These are phyloP conservation scores for Zaprionus lachaisei DNA, from an alignment of 1,140 invertebrate genomes.

Conservation along the genomic window DNA sequence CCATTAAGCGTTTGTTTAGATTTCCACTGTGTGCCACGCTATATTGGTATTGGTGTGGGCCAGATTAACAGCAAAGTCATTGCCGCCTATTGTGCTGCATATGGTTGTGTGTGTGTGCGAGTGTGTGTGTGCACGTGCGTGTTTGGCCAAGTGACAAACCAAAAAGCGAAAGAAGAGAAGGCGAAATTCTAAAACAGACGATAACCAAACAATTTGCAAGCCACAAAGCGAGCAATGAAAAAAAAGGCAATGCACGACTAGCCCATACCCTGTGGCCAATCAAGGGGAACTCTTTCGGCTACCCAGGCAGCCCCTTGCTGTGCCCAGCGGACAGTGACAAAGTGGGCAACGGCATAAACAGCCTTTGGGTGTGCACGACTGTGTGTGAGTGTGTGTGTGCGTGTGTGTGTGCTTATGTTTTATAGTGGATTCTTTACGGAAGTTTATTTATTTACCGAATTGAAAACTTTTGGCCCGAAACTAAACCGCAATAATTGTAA, in stretches of 20 bases:
- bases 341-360: background rate
- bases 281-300: background rate
- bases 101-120: background rate
- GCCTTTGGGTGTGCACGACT: background rate
- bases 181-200: constrained; percentile 26
- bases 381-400: background rate
- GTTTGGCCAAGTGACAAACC: constrained; percentile 57
- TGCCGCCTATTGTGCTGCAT: background rate
- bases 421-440: constrained; percentile 11
- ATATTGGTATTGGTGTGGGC: constrained; percentile 12
- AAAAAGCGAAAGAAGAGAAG: constrained; percentile 11
- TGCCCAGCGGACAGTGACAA: constrained; percentile 8
- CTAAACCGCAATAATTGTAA: constrained; percentile 80
- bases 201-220: constrained; percentile 35
- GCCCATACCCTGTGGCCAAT: constrained; percentile 3
- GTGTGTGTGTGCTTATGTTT: background rate
- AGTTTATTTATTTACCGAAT: constrained; percentile 66
- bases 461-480: constrained; percentile 55
- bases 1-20: constrained; percentile 45
- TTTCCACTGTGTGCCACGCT: constrained; percentile 12
- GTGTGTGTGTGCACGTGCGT: constrained; percentile 47
- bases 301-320: no score
- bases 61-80: constrained; percentile 67
- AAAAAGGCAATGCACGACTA: background rate
- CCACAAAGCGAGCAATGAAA: background rate